Base-by-base conservation (phyloP, 2,113 vertebrate genomes). In the Marmota monax region DNA sequence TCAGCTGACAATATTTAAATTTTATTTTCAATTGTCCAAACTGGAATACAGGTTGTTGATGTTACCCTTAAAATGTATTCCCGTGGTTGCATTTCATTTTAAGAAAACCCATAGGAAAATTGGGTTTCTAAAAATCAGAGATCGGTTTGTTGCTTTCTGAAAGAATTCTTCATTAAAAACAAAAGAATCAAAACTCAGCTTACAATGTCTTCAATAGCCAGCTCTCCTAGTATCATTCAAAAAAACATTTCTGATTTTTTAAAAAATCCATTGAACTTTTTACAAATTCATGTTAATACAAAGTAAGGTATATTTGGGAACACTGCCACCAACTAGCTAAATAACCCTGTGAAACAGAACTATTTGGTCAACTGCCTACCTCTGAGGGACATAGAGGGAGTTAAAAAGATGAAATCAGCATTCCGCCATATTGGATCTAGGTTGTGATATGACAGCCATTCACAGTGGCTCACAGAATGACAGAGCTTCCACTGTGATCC, bases 91-190 rank as follows among this genome's bases (percentile, higher is more conserved):
- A 88, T 82, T 90, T 82, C 25, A 9, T 56, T 88, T 92, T 92
- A 94, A 95, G 88, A 56, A 85, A 92, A 73, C 17, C 22, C 72
- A n/a, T 48, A 85, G 32, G 88, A 96, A 96, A 73, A 92, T 63
- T 56, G 93, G 83, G 83, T 78, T 92, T 92, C 87, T 69, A 91
- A 95, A 89, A 96, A 84, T 63, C 88, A 85, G 84, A 93, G 45
- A 77, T 48, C 6, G 10, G 13, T 42, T 34, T 56, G 32, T 85
- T 53, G 56, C 69, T 96, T 94, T 91, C 91, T 80, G 73, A 89
- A 97, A 91, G 10, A 65, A 58, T 13, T 94, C 34, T 65, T 61
- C 73, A n/a, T 56, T 14, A 6, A 32, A 39, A 80, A 96, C 45
- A 20, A 45, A 78, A 72, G 32, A 91, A 86, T 39, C 67, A 58